Base-by-base conservation (phyloP, 2,888 invertebrate genomes). In the Melanotus villosus region DNA sequence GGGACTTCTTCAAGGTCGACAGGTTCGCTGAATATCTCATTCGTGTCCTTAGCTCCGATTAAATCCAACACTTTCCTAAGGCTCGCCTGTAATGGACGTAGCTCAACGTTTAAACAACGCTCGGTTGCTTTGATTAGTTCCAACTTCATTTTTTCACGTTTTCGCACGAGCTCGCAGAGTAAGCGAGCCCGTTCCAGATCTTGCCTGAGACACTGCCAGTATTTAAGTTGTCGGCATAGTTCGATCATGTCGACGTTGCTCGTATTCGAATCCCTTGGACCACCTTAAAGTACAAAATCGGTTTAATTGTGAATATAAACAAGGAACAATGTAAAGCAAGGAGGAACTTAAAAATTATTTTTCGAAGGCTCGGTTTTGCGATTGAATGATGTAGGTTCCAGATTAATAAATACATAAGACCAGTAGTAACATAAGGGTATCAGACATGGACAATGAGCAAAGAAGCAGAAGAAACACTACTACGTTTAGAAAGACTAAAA, bases 71-170 rank as follows among this genome's bases (percentile, higher is more conserved):
- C 87, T 74, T 93, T 91, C 74, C 90, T 89, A 75, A 97, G 86
- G 72, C 93, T 91, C 62, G 93, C 92, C 68, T 93, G 92, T 47
- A 95, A 89, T 0, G 98, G 97, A 78, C 92, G 92, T 69, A 98
- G 85, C 81, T 94, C 88, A 79, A 95, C 89, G 84, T 94, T 91
- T 70, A 94, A 87, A 80, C 94, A 92, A 75, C 94, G 92, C 80
- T 96, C 93, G 82, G 90, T 91, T 0, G 92, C 90, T 84, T 92
- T 92, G 0, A 94, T 92, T 77, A 91, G 88, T 80, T 97, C 96
- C 62, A 95, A 91, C 85, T 99, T 99, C 12, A 96, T 87, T 79
- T 97, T 97, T 85, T 99, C 99, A 38, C 99, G 89, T 82, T 99
- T 99, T 62, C 98, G 90, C 1, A 99, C 96, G 73, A 98, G 84